Percentiles rank a stretch among this genome's conserved stretches.
Evolutionary conservation across 2,797 vertebrate genomes (phyloP).

Genomic region (Oreochromis mossambicus): DNA sequence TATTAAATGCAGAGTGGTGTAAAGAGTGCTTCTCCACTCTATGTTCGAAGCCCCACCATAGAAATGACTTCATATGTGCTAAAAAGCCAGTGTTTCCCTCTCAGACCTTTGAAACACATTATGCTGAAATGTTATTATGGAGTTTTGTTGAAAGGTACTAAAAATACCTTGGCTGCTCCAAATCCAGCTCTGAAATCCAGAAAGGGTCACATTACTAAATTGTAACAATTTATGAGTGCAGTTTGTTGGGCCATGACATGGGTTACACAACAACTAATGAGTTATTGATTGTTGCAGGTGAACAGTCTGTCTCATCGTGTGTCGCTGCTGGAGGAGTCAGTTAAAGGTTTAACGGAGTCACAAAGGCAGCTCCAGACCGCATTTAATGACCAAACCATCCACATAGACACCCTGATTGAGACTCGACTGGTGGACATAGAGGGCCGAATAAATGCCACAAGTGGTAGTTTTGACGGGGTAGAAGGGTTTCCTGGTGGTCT

Average conservation of each 20-base stretch:
- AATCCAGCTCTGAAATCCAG: not conserved
- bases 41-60: not conserved
- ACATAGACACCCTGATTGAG: constrained; percentile 79
- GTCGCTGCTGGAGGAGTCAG: constrained; percentile 85
- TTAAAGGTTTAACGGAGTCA: constrained; percentile 85
- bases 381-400: constrained; percentile 75
- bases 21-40: not conserved
- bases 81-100: not conserved
- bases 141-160: not conserved
- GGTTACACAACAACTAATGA: not conserved
- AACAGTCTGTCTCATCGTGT: constrained; percentile 81
- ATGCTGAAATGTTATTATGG: not conserved
- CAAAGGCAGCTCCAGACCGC: constrained; percentile 77
- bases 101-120: not conserved
- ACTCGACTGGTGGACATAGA: constrained; percentile 84
- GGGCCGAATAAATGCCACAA: constrained; percentile 80
- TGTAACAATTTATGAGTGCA: not conserved
- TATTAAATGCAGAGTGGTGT: not conserved
- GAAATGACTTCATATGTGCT: not conserved
- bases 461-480: constrained; percentile 58
- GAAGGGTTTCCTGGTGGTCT: constrained; percentile 66
- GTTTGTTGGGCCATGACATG: not conserved
- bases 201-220: not conserved
- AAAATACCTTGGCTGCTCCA: not conserved
- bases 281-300: constrained; percentile 47